Evolutionary conservation across 1,140 invertebrate genomes (phyloP).

Genomic region (Eupeodes corollae): DNA sequence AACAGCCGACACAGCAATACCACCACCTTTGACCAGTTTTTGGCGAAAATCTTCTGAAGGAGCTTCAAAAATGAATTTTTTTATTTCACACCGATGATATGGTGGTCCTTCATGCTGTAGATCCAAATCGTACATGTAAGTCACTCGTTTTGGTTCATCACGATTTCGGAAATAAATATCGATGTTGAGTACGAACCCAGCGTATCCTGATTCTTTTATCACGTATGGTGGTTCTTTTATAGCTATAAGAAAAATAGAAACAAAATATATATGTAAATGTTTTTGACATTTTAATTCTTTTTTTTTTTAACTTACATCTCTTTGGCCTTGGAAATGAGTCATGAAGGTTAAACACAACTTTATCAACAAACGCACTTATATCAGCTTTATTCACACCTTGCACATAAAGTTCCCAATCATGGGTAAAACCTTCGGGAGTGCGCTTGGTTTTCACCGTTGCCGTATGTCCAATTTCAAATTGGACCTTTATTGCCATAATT

Average conservation of each 20-base stretch:
- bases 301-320: constrained; percentile 48
- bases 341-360: constrained; percentile 87
- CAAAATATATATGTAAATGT: constrained; percentile 2
- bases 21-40: constrained; percentile 80
- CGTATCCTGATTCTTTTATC: constrained; percentile 87
- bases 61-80: constrained; percentile 42
- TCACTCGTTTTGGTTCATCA: constrained; percentile 79
- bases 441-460: constrained; percentile 64
- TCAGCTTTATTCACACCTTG: constrained; percentile 71
- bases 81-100: constrained; percentile 57
- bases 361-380: constrained; percentile 86
- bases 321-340: constrained; percentile 84
- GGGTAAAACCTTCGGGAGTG: constrained; percentile 82
- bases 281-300: constrained; percentile 1
- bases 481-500: constrained; percentile 67
- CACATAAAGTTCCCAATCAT: constrained; percentile 97
- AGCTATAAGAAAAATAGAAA: constrained; percentile 11
- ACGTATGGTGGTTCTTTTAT: constrained; percentile 80
- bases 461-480: constrained; percentile 84
- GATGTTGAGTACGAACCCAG: constrained; percentile 81
- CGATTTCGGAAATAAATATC: constrained; percentile 85
- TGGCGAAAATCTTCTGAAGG: constrained; percentile 80
- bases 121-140: constrained; percentile 76
- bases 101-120: constrained; percentile 62
- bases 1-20: constrained; percentile 36